phyloP scores from a whole-genome alignment of 2,113 vertebrate species.

The Phainopepla nitens region DNA sequence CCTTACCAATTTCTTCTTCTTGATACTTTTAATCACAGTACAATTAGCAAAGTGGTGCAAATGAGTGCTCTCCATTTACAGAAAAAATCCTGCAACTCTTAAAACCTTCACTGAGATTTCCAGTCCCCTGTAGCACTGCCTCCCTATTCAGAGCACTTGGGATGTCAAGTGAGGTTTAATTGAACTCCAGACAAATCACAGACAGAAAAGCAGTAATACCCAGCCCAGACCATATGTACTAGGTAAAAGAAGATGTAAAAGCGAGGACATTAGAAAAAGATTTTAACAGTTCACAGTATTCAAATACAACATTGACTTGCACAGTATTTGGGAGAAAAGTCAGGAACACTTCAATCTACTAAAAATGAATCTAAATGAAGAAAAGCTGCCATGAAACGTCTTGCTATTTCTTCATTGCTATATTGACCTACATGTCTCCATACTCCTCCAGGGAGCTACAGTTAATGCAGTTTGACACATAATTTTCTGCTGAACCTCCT shows the following conservation, averaged over 20 bases:
- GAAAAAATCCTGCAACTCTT: background rate
- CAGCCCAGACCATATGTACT: background rate
- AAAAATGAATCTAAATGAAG: background rate
- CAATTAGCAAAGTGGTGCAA: background rate
- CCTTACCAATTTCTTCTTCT: background rate
- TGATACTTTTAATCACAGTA: background rate
- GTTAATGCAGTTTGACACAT: background rate
- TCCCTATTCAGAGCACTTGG: background rate
- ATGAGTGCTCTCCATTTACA: background rate
- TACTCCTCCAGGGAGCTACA: background rate
- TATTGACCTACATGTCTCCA: background rate
- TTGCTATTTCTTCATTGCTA: background rate
- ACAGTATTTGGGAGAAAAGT: background rate
- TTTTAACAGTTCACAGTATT: background rate
- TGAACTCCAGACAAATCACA: background rate
- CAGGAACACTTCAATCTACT: background rate
- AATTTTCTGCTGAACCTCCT: background rate
- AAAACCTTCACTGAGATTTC: background rate
- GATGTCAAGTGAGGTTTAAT: background rate
- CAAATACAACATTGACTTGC: background rate
- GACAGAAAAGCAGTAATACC: background rate
- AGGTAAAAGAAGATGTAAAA: background rate
- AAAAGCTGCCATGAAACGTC: background rate
- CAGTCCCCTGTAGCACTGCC: background rate
- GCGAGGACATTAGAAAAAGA: background rate